Evolutionary conservation across 2,888 invertebrate genomes (phyloP).

Genomic region (Chymomyza fuscimana): DNA sequence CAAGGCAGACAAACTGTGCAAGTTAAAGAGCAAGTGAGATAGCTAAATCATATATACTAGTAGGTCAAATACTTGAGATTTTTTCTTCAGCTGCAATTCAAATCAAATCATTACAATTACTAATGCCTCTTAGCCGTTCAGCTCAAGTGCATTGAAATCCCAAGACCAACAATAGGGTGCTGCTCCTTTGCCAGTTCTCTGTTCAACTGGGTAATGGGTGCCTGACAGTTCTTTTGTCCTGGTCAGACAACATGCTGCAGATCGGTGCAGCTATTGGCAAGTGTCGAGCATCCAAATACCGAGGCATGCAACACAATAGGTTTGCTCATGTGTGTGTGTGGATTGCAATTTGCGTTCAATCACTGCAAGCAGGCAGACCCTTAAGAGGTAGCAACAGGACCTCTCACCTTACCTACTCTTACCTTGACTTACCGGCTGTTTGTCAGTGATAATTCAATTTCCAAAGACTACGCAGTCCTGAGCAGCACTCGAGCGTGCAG

Average conservation of each 20-base stretch:
- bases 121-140: slow-evolving; percentile 52
- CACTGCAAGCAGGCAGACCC: not conserved
- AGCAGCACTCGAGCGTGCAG: not conserved
- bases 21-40: slow-evolving; percentile 7
- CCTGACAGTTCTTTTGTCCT: not conserved
- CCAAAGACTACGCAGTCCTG: not conserved
- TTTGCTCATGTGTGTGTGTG: not conserved
- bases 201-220: not conserved
- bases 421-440: not conserved
- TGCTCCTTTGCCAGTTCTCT: not conserved
- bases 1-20: slow-evolving; percentile 40
- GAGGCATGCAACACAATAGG: not conserved
- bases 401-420: not conserved
- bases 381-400: not conserved
- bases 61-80: not conserved
- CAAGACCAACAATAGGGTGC: not conserved
- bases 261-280: not conserved
- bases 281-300: not conserved
- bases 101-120: slow-evolving; percentile 64
- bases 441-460: not conserved
- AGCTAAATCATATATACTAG: slow-evolving; percentile 8
- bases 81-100: slow-evolving; percentile 50
- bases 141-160: slow-evolving; percentile 45
- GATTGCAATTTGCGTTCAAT: not conserved
- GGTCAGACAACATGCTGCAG: not conserved